phyloP scores from a whole-genome alignment of 37 sponge, comb jelly and placozoan genomes.

The Bolinopsis microptera region DNA sequence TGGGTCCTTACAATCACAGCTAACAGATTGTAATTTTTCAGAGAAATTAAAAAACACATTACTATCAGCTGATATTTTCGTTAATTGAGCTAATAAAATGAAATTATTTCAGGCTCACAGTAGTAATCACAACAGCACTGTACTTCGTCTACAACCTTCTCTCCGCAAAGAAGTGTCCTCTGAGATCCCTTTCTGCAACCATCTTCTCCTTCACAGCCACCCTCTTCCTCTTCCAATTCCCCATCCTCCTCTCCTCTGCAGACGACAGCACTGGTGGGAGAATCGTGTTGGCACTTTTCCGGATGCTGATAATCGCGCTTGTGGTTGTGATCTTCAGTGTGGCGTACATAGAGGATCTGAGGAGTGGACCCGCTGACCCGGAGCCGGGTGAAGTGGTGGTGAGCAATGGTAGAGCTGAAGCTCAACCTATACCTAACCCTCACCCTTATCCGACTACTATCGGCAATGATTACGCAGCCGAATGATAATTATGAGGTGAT shows the following conservation, averaged over 20 bases:
- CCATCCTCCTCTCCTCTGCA: neutral
- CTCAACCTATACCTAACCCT: neutral
- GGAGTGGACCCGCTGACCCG: neutral
- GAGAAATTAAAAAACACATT: too few species aligned
- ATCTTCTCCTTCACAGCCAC: neutral
- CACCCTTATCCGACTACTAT: too few species aligned
- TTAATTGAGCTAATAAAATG: too few species aligned
- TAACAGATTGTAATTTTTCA: too few species aligned
- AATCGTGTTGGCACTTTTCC: neutral
- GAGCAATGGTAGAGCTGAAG: neutral
- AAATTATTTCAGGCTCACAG: constrained; percentile 34
- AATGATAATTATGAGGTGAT: too few species aligned
- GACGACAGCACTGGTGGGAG: neutral
- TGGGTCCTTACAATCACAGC: too few species aligned
- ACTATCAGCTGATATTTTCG: too few species aligned
- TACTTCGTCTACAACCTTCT: neutral
- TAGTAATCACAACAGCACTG: neutral
- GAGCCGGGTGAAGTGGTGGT: neutral
- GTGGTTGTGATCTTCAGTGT: neutral
- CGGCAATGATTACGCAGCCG: neutral
- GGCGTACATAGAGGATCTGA: constrained; percentile 21
- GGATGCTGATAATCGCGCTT: neutral
- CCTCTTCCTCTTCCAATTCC: neutral
- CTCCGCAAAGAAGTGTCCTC: neutral
- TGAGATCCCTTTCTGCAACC: neutral